A percentile compares a stretch with the other conserved stretches of the same genome.
Conservation (phyloP, 2,888 invertebrate genomes). For the Monoplex corrugatus region DNA sequence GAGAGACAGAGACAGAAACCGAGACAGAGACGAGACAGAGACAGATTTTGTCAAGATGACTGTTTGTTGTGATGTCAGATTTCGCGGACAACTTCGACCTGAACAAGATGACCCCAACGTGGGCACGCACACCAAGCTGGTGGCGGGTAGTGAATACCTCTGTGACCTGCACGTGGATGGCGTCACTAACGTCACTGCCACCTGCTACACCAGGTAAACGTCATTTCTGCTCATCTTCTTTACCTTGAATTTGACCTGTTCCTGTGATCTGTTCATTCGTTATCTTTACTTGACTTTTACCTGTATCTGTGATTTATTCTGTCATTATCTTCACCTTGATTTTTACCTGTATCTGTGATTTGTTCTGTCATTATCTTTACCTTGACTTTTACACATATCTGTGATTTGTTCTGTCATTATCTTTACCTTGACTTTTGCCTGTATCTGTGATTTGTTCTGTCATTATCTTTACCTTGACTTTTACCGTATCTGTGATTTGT, state of each 20-base stretch:
- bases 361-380: not conserved
- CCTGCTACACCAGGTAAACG: conserved; percentile 37
- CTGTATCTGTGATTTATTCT: not conserved
- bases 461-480: no score
- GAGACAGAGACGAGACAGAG: not conserved
- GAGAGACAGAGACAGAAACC: not conserved
- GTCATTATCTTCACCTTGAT: not conserved
- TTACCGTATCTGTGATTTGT: no score
- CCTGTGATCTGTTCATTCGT: not conserved
- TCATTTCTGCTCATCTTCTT: not conserved
- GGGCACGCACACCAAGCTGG: conserved; percentile 36
- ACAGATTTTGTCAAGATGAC: not conserved
- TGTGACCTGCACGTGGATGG: conserved; percentile 46
- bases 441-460: no score
- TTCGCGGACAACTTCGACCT: conserved; percentile 46
- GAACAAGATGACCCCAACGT: conserved; percentile 28
- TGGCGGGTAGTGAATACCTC: not conserved
- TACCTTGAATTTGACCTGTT: not conserved
- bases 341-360: not conserved
- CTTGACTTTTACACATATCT: not conserved
- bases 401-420: no score
- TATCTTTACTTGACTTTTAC: not conserved
- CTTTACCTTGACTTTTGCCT: no score
- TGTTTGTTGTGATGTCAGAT: not conserved
- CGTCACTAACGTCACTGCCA: conserved; percentile 40